Conservation (phyloP, 2,797 vertebrate genomes). For the Chlorospingus flavigularis region DNA sequence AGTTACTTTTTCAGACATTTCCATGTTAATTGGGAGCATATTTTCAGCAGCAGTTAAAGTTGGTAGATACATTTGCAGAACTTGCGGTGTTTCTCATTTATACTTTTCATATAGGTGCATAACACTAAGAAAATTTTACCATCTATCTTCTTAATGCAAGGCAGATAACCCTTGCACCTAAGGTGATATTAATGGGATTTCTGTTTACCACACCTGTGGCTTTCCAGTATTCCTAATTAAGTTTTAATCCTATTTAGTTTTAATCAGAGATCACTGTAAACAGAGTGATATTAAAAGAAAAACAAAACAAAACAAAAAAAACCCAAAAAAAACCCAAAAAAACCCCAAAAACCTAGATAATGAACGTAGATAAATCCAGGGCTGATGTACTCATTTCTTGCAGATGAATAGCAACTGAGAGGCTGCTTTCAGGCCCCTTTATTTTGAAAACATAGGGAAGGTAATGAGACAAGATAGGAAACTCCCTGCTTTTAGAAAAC, state of each 20-base stretch:
- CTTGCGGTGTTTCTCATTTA: not conserved
- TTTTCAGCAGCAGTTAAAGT: conserved; percentile 23
- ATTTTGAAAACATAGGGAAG: not conserved
- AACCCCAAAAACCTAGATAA: not conserved
- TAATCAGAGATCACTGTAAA: not conserved
- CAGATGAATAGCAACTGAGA: not conserved
- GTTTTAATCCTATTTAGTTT: not conserved
- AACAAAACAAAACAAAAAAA: not conserved
- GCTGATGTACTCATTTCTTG: not conserved
- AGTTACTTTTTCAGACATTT: not conserved
- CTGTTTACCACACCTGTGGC: not conserved
- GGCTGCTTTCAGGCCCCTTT: not conserved
- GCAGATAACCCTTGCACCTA: not conserved
- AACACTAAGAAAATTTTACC: not conserved
- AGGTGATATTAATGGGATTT: not conserved
- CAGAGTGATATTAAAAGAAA: not conserved
- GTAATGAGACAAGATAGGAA: not conserved
- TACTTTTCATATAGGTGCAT: not conserved
- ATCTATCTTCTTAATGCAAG: not conserved
- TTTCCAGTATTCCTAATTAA: not conserved
- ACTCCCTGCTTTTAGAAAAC: not conserved
- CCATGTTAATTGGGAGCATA: conserved; percentile 23
- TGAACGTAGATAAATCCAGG: not conserved
- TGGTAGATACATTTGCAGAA: not conserved
- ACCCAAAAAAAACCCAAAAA: not conserved